A percentile compares a stretch with the other conserved stretches of the same genome.
phyloP scores from a whole-genome alignment of 2,888 invertebrate species.

The Podabrus alpinus region DNA sequence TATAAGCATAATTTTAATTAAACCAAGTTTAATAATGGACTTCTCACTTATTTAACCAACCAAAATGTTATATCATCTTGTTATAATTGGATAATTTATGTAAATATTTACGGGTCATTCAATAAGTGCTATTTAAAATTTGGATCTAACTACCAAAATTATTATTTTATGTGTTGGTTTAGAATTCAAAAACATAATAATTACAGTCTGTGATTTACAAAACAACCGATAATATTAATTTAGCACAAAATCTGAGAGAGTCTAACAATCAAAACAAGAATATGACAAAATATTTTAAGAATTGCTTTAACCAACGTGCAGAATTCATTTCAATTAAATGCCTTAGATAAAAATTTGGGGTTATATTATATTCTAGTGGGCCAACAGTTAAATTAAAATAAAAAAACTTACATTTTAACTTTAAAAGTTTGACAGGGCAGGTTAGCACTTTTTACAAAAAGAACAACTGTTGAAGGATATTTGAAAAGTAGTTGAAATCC shows the following conservation, averaged over 20 bases:
- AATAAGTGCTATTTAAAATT: background rate
- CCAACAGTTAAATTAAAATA: background rate
- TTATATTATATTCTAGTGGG: background rate
- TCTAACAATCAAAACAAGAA: background rate
- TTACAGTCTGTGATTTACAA: background rate
- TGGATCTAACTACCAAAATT: background rate
- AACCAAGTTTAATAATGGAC: background rate
- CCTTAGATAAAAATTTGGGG: background rate
- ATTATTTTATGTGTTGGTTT: background rate
- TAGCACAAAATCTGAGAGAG: background rate
- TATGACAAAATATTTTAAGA: background rate
- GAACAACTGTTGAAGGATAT: background rate
- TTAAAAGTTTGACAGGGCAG: background rate
- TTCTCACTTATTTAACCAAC: background rate
- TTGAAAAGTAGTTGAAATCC: background rate
- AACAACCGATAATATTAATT: background rate
- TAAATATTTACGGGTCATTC: background rate
- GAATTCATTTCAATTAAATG: background rate
- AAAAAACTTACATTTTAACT: background rate
- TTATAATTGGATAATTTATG: background rate
- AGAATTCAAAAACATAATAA: too few species aligned
- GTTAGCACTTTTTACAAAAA: background rate
- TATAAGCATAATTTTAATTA: background rate
- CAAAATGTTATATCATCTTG: background rate
- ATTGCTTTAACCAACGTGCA: background rate